Conservation (phyloP, 1,140 invertebrate genomes). For the Pentalonia nigronervosa region DNA sequence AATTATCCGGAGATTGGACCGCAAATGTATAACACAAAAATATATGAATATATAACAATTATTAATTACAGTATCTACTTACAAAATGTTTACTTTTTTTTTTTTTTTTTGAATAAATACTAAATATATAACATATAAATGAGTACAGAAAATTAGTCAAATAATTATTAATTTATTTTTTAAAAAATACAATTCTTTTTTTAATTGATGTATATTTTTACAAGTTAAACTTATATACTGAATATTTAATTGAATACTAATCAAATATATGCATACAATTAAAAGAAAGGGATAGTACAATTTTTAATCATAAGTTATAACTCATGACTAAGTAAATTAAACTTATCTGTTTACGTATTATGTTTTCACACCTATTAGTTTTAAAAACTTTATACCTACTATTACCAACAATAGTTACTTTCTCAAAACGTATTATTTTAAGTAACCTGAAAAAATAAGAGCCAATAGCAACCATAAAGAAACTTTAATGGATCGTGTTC, state of each 20-base stretch:
- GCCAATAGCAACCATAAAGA: background rate
- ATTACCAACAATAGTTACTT: background rate
- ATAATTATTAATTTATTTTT: no score
- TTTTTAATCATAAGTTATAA: background rate
- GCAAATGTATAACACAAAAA: no score
- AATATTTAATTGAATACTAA: background rate
- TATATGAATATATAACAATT: no score
- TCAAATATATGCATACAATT: background rate
- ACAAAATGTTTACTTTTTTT: no score
- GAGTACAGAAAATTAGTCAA: no score
- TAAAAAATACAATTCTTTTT: no score
- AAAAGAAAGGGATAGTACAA: background rate
- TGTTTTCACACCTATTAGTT: background rate
- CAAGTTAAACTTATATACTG: no score
- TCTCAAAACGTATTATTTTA: background rate
- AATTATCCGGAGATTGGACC: no score
- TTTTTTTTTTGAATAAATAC: no score
- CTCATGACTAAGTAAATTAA: background rate
- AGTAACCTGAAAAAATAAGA: constrained; percentile 2
- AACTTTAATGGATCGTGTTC: constrained; percentile 29
- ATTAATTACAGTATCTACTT: no score
- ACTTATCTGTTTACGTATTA: background rate
- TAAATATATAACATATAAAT: no score
- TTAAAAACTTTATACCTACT: constrained; percentile 6
- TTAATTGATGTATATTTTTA: background rate